A percentile compares a stretch with the other conserved stretches of the same genome.
Conservation (phyloP, 2,888 invertebrate species). For the Kuschelorhynchus macadamiae region DNA sequence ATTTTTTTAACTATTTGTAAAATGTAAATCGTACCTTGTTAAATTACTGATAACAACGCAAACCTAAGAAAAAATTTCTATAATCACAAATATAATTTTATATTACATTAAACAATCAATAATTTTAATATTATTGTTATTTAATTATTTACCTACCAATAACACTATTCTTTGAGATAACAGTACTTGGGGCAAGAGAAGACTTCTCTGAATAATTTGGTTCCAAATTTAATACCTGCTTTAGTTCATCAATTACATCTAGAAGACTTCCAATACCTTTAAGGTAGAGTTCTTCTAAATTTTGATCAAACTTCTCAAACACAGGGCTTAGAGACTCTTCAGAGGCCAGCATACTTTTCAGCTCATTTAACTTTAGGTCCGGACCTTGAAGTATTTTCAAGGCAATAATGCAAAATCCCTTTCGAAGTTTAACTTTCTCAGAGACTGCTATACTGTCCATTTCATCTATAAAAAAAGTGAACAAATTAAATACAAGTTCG, state of each 20-base stretch:
- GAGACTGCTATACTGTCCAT: conserved; percentile 58
- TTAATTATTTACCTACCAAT: too few species aligned
- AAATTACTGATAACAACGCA: too few species aligned
- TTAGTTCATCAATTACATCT: conserved; percentile 63
- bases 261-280: conserved; percentile 69
- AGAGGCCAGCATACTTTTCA: conserved; percentile 70
- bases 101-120: too few species aligned
- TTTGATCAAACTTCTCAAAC: conserved; percentile 69
- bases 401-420: conserved; percentile 85
- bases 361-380: conserved; percentile 81
- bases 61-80: too few species aligned
- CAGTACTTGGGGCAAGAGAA: conserved; percentile 17
- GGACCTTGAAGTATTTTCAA: conserved; percentile 87
- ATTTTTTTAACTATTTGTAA: too few species aligned
- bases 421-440: conserved; percentile 71
- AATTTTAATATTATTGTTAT: too few species aligned
- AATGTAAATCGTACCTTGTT: too few species aligned
- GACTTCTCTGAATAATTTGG: conserved; percentile 46
- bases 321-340: conserved; percentile 15
- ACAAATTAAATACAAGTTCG: conserved; percentile 4
- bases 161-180: conserved; percentile 77
- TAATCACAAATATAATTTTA: too few species aligned
- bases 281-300: conserved; percentile 73
- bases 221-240: conserved; percentile 56
- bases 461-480: conserved; percentile 70